These are phyloP conservation scores for Gryon sp. DNA, from an alignment of 1,140 invertebrate genomes.

Conservation along the genomic window DNA sequence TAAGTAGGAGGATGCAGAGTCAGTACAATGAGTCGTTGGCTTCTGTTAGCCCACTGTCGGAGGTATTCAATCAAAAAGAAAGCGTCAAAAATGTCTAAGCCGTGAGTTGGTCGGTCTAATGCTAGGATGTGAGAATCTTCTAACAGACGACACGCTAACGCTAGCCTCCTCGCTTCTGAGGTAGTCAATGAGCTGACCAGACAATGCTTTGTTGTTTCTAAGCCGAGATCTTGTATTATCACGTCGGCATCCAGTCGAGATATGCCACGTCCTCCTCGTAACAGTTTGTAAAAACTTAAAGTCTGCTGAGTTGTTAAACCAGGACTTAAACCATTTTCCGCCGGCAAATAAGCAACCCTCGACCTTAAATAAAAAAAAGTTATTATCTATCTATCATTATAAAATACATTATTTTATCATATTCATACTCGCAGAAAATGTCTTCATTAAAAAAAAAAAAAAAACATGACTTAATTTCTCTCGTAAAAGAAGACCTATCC, in stretches of 20 bases:
- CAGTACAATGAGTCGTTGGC: constrained; percentile 90
- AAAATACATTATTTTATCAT: neutral
- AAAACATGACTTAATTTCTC: too few relatives aligned
- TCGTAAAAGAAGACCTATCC: too few relatives aligned
- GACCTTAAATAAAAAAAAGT: constrained; percentile 63
- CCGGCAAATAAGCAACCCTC: constrained; percentile 74
- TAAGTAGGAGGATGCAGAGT: constrained; percentile 96
- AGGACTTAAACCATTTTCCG: constrained; percentile 80
- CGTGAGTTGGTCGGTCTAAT: constrained; percentile 92
- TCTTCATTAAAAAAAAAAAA: too few relatives aligned
- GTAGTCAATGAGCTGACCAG: constrained; percentile 85
- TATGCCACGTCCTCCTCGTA: constrained; percentile 80
- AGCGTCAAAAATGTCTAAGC: constrained; percentile 97
- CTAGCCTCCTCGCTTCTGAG: constrained; percentile 90
- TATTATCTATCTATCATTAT: neutral
- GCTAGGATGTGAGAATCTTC: constrained; percentile 91
- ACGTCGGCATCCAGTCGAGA: constrained; percentile 74
- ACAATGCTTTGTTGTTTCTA: constrained; percentile 89
- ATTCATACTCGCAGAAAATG: too few relatives aligned
- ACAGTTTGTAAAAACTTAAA: constrained; percentile 87
- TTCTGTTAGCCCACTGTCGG: constrained; percentile 93
- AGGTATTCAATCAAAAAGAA: constrained; percentile 97
- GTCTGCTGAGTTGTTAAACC: constrained; percentile 91
- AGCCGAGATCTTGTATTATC: constrained; percentile 90
- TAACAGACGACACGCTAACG: constrained; percentile 92